Evolutionary conservation across 2,113 vertebrate genomes (phyloP), one percentile per base, ranked within the genome.

Genomic region (Xiphophorus couchianus): DNA sequence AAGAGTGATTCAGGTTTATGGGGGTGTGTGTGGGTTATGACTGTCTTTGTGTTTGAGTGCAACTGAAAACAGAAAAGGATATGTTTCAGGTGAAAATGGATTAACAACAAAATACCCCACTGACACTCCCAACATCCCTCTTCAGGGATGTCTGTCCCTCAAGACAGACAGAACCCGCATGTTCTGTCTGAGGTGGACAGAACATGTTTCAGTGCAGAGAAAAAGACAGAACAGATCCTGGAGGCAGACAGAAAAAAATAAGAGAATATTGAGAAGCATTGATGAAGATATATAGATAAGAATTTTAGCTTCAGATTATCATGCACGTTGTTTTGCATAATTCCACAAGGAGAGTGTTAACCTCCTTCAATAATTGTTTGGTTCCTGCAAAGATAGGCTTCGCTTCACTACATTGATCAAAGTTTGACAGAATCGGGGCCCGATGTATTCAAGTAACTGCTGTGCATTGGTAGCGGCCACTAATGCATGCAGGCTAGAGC

Each of bases 21-120:
- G 37, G 25, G 30, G 69, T 62, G 44, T 66, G 66, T 39, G 81
- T 78, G 69, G 37, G 69, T 58, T 65, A 9, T 61, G 13, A 13
- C 64, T 14, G 63, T 63, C 62, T 51, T 37, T 73, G 60, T 29
- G 48, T 15, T 70, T 58, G 69, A 67, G 71, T 65, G 27, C 37
- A 76, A 84, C 76, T 71, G 71, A 80, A 51, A 89, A 82, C 81
- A 80, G 86, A 84, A 90, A 84, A 75, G 86, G 86, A 90, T 84
- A 84, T 82, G 79, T 83, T 88, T 73, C 71, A 88, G 81, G 81
- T 86, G 81, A 84, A 89, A 90, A 89, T 90, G 89, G 91, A 91
- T 92, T 86, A 90, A 69, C 85, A 78, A 89, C 91, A 93, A 90
- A 91, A 91, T 89, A 77, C 76, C 74, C 68, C 71, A 82, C 84